Percentiles rank a stretch among this genome's conserved stretches.
phyloP scores from a whole-genome alignment of 2,888 invertebrate species.

The Sinopyrophorus schimmeli region DNA sequence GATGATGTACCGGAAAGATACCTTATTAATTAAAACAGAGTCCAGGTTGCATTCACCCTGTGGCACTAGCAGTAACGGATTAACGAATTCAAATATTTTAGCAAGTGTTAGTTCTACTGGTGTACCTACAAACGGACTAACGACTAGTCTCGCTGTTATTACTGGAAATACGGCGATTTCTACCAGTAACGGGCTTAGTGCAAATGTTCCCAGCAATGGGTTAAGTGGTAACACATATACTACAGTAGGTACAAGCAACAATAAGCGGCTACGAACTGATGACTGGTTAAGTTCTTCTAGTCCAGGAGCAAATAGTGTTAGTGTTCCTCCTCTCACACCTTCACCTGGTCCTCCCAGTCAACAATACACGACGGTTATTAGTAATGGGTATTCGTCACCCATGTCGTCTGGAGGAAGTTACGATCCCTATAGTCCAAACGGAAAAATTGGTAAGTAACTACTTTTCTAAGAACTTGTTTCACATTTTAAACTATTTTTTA shows the following conservation, averaged over 20 bases:
- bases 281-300: conserved; percentile 69
- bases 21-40: conserved; percentile 57
- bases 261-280: conserved; percentile 54
- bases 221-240: conserved; percentile 32
- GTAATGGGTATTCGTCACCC: conserved; percentile 83
- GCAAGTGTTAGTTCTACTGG: conserved; percentile 31
- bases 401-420: conserved; percentile 87
- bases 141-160: conserved; percentile 40
- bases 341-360: conserved; percentile 63
- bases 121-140: conserved; percentile 45
- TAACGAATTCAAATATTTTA: conserved; percentile 41
- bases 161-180: conserved; percentile 30
- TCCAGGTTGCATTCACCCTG: conserved; percentile 50
- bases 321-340: conserved; percentile 67
- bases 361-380: conserved; percentile 59
- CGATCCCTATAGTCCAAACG: conserved; percentile 89
- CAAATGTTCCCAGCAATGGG: conserved; percentile 33
- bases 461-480: background rate
- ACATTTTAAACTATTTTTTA: no score
- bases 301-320: conserved; percentile 61
- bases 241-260: conserved; percentile 24
- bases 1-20: conserved; percentile 62
- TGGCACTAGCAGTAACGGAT: conserved; percentile 38
- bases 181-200: conserved; percentile 42
- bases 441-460: conserved; percentile 77